phyloP scores from a whole-genome alignment of 2,797 vertebrate genomes.

The Scarus forsteni region DNA sequence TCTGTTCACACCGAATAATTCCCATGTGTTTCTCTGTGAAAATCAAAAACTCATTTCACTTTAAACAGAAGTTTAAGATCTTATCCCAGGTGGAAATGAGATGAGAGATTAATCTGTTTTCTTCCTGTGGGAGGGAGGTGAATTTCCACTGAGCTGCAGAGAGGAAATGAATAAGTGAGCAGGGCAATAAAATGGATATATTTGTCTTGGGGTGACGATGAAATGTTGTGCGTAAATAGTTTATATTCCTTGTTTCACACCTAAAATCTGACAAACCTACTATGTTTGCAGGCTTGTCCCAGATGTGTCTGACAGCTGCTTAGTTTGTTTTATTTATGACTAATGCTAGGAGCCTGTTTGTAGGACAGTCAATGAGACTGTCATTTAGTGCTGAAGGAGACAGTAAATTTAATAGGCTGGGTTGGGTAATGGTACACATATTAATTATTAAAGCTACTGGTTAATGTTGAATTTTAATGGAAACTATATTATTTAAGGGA shows the following conservation, averaged over 20 bases:
- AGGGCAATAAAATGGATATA: slow-evolving; percentile 20
- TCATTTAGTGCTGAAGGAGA: neutral
- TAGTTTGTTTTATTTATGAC: neutral
- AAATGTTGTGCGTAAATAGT: slow-evolving; percentile 4
- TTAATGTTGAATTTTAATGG: slow-evolving; percentile 3
- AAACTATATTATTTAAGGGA: neutral
- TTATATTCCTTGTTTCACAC: slow-evolving; percentile 15
- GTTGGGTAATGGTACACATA: neutral
- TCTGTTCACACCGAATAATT: slow-evolving; percentile 21
- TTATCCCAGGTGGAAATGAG: slow-evolving; percentile 56
- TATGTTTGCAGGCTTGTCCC: neutral
- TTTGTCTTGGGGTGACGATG: slow-evolving; percentile 9
- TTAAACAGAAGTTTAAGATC: slow-evolving; percentile 43
- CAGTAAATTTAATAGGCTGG: neutral
- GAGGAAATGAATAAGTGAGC: slow-evolving; percentile 36
- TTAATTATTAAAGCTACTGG: neutral
- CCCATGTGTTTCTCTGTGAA: neutral
- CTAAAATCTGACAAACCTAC: neutral
- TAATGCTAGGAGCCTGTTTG: neutral
- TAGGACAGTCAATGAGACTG: slow-evolving; percentile 1
- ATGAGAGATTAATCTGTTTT: slow-evolving; percentile 19
- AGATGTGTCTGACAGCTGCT: neutral
- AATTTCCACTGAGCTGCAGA: slow-evolving; percentile 11
- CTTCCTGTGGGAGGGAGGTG: neutral
- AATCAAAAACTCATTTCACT: slow-evolving; percentile 53